Evolutionary conservation across 2,797 vertebrate species (phyloP), one percentile per base, ranked within the genome.

Genomic region (Acestrorhynchus altus): DNA sequence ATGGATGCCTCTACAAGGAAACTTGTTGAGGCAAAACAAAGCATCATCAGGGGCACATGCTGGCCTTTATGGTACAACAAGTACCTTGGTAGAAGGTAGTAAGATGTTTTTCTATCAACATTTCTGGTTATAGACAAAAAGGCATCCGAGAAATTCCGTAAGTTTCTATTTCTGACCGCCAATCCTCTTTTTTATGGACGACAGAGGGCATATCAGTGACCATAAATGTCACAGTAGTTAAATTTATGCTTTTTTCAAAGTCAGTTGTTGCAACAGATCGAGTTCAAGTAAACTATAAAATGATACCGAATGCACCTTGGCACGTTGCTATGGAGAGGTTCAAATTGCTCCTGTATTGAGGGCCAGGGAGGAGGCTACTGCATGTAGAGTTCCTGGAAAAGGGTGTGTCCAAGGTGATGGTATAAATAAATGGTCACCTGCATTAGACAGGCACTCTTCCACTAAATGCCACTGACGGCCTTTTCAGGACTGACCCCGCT

Each of bases 361-460:
- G 40, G 2, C 11, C 8, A 1, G 39, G 42, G 42, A 66, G 63
- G 40, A 66, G 42, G 42, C 5, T 46, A 24, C 22, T 6, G 31
- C 0, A n/a, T 4, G 44, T 18, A 44, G n/a, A 66, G 35, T 65
- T 65, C 42, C 66, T 11, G 47, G 66, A 68, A 49, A 31, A 24
- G 66, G 66, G 66, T 13, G 46, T 31, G 46, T 11, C 47, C 39
- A 6, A 0, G 9, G 24, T 7, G 46, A 52, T 2, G 4, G 9
- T 28, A 68, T 35, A 68, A 31, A 68, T 49, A 35, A 20, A n/a
- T n/a, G 24, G 16, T 13, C 64, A 66, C 64, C 64, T 66, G 64
- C 4, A 66, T 28, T 4, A 28, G 22, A 18, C 42, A 16, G 42
- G 44, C 13, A 16, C 12, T 64, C 40, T 22, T n/a, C 46, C 16